Base-by-base conservation (phyloP, 2,888 invertebrate species). In the Cotesia congregata region DNA sequence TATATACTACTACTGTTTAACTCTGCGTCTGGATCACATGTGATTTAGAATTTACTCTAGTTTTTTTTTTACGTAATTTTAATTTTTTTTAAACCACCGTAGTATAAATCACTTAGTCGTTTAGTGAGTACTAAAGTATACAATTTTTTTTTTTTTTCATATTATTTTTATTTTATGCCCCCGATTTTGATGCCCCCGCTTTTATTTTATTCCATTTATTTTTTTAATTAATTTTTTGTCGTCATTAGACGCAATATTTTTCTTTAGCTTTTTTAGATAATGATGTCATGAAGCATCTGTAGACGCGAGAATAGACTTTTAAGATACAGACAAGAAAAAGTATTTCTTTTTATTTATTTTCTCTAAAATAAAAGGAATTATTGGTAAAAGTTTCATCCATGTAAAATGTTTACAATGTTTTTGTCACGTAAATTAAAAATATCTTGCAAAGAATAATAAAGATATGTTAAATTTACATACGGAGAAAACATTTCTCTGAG, bases 281-380 rank as follows among this genome's bases (percentile, higher is more conserved):
- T 82, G 83, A 84, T 83, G 81, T 83, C 83, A 82, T 75, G 79
- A 75, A 83, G 85, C 84, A 85, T 85, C 83, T 85, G 81, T 80
- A 78, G 79, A 77, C 74, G 80, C 80, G 76, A 82, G 82, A 67
- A 72, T n/a, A 64, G 65, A 62, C 62, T 69, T 72, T 78, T 67
- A 79, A 79, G 77, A 79, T 76, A 67, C 72, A 72, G 50, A 50
- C 50, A 68, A 50, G 17, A 50, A 50, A 50, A 7, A 50, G 7
- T 6, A 41, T 41, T 6, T 7, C 6, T 41, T 41, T 41, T 41
- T 41, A 7, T 41, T 41, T 41, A 41, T 41, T 9, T 41, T 41
- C 30, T 30, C 30, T 30, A 30, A 30, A 30, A 30, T 30, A 30
- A 30, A 30, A 30, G 30, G 30, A 30, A 30, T 30, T 30, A 30